Percentiles rank a stretch among this genome's conserved stretches.
Conservation (phyloP, 2,113 vertebrate species). For the Alces alces region DNA sequence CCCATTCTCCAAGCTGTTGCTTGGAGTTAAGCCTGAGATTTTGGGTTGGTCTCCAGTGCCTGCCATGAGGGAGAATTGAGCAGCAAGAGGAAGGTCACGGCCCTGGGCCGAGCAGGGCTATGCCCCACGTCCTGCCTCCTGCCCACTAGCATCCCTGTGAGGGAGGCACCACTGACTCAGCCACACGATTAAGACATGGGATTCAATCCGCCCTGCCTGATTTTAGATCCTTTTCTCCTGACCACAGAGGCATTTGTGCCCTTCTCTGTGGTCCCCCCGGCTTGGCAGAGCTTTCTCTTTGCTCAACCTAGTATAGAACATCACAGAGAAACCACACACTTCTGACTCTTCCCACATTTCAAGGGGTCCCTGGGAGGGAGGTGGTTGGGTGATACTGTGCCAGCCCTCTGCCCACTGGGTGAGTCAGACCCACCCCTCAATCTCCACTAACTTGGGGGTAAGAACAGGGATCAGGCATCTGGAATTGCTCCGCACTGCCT, state of each 20-base stretch:
- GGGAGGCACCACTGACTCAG: neutral
- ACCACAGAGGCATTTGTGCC: neutral
- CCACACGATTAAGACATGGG: neutral
- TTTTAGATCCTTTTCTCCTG: neutral
- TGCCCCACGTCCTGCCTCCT: neutral
- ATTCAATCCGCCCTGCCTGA: neutral
- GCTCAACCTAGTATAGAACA: neutral
- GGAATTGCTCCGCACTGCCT: neutral
- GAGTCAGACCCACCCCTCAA: neutral
- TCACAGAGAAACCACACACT: neutral
- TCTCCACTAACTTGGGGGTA: neutral
- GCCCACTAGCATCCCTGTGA: neutral
- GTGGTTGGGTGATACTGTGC: neutral
- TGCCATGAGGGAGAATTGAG: neutral
- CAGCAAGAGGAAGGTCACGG: neutral
- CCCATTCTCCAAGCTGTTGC: neutral
- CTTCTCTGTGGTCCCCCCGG: neutral
- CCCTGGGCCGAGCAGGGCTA: neutral
- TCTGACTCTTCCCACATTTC: neutral
- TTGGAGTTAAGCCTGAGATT: neutral
- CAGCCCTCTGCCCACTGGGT: accelerated
- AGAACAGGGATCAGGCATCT: no score
- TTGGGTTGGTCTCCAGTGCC: neutral
- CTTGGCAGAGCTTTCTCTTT: neutral
- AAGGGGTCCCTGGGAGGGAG: neutral